These are phyloP conservation scores for Anguilla megastoma DNA, from an alignment of 2,797 vertebrate genomes.

Conservation along the genomic window DNA sequence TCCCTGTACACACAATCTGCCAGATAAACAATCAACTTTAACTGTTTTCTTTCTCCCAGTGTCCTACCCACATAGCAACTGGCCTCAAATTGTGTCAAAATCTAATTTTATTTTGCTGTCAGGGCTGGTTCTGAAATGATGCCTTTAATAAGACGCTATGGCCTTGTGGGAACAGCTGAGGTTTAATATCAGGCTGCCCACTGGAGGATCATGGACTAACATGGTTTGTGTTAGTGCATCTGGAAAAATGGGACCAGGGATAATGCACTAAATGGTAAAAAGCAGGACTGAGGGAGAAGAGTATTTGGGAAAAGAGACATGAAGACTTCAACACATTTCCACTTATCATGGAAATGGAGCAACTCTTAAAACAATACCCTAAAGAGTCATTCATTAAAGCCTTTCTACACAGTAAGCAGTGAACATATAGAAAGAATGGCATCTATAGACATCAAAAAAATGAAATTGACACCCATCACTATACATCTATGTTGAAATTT, in stretches of 20 bases:
- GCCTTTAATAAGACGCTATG: slow-evolving; percentile 26
- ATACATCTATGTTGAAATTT: no score
- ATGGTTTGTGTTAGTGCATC: slow-evolving; percentile 3
- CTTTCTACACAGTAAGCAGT: background rate
- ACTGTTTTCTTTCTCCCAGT: slow-evolving; percentile 36
- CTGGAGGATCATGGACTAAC: background rate
- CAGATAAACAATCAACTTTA: slow-evolving; percentile 40
- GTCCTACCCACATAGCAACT: background rate
- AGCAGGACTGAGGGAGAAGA: background rate
- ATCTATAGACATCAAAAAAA: background rate
- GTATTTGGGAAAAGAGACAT: background rate
- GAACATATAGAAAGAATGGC: background rate
- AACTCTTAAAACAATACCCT: background rate
- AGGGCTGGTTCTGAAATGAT: slow-evolving; percentile 20
- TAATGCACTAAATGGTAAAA: background rate
- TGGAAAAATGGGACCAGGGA: background rate
- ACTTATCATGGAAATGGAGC: background rate
- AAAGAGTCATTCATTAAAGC: no score
- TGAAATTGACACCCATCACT: no score
- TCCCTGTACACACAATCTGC: background rate
- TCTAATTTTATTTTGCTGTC: slow-evolving; percentile 15
- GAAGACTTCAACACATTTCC: background rate
- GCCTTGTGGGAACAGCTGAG: background rate
- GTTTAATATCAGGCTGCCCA: slow-evolving; percentile 21
- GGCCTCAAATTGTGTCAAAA: background rate